Conservation (phyloP, 92 coral and sea anemone species). For the Diadumene lineata region DNA sequence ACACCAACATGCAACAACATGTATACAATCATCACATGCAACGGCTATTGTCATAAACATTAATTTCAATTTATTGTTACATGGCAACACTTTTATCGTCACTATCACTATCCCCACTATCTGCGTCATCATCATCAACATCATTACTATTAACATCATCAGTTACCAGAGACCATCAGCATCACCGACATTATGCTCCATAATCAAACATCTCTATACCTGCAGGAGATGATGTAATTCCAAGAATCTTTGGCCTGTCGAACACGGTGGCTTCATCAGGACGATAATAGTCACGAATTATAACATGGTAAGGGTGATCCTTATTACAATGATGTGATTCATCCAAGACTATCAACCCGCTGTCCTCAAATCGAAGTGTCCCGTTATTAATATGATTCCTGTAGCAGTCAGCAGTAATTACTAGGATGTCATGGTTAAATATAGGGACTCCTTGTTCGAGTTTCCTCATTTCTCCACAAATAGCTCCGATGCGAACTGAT, state of each 20-base stretch:
- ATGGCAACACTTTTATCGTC: neutral
- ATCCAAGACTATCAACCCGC: conserved; percentile 79
- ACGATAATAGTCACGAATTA: conserved; percentile 83
- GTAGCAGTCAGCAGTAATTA: conserved; percentile 88
- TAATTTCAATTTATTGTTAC: neutral
- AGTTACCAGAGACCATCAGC: too few species aligned
- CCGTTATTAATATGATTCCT: conserved; percentile 87
- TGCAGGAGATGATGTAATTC: conserved; percentile 86
- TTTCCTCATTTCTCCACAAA: conserved; percentile 88
- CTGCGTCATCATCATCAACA: neutral
- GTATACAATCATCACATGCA: too few species aligned
- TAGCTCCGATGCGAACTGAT: conserved; percentile 83
- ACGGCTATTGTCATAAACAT: neutral
- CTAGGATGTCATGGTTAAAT: conserved; percentile 83
- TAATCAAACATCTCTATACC: too few species aligned
- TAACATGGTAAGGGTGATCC: conserved; percentile 90
- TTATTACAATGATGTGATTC: conserved; percentile 89
- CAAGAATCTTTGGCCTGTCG: conserved; percentile 83
- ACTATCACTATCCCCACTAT: neutral
- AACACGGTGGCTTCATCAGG: conserved; percentile 37
- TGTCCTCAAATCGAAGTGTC: conserved; percentile 84
- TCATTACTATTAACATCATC: too few species aligned
- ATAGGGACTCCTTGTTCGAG: conserved; percentile 76
- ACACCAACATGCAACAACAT: too few species aligned
- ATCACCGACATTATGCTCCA: too few species aligned